Conservation (phyloP, 2,797 vertebrate species). For the Catharus ustulatus region DNA sequence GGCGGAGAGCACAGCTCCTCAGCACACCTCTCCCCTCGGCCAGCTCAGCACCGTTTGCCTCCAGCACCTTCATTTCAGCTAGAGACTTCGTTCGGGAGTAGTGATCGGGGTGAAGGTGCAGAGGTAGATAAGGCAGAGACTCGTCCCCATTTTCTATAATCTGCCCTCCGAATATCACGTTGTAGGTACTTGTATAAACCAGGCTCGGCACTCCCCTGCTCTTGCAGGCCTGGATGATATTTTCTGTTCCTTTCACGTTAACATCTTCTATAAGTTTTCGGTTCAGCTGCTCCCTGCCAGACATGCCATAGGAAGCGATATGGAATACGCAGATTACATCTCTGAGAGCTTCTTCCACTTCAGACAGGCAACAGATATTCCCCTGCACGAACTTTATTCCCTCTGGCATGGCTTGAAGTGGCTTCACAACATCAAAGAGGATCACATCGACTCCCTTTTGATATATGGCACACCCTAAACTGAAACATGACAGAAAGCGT, state of each 20-base stretch:
- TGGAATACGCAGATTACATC: conserved; percentile 89
- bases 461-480: conserved; percentile 85
- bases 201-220: conserved; percentile 79
- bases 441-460: conserved; percentile 80
- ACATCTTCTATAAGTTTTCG: conserved; percentile 84
- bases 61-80: conserved; percentile 90
- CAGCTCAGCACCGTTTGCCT: conserved; percentile 80
- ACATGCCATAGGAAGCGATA: conserved; percentile 94
- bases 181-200: conserved; percentile 95
- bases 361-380: conserved; percentile 80
- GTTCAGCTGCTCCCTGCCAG: conserved; percentile 92
- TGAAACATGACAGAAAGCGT: conserved; percentile 55
- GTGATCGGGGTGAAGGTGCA: conserved; percentile 92
- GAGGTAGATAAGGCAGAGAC: conserved; percentile 91
- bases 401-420: conserved; percentile 76
- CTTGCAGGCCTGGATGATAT: conserved; percentile 84
- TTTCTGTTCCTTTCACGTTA: conserved; percentile 88
- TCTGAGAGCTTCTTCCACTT: conserved; percentile 79
- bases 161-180: conserved; percentile 93
- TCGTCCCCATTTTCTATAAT: conserved; percentile 91
- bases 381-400: conserved; percentile 83
- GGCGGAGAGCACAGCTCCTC: conserved; percentile 87
- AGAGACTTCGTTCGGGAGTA: conserved; percentile 94
- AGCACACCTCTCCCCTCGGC: conserved; percentile 67
- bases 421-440: conserved; percentile 85